phyloP scores from a whole-genome alignment of 2,113 vertebrate genomes.

The Myodes glareolus region DNA sequence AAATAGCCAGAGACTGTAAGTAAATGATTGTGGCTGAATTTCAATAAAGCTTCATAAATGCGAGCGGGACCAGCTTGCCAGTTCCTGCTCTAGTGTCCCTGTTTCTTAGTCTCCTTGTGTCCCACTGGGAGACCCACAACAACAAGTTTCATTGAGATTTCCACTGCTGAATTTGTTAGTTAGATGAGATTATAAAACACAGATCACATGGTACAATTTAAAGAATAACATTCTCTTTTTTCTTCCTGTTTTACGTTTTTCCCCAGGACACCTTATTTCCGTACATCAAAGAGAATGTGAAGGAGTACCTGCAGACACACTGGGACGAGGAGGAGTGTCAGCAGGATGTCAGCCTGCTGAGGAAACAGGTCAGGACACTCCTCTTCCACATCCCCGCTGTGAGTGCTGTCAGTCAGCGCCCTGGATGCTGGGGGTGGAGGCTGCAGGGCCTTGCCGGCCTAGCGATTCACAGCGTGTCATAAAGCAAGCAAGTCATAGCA shows the following conservation, averaged over 20 bases:
- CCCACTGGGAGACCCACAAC: neutral
- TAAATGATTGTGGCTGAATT: neutral
- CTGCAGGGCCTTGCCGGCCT: neutral
- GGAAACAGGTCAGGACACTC: conserved; percentile 92
- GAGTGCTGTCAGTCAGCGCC: neutral
- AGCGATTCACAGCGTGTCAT: neutral
- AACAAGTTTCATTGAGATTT: neutral
- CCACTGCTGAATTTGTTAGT: neutral
- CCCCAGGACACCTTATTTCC: conserved; percentile 95
- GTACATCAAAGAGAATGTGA: conserved; percentile 94
- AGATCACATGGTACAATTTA: neutral
- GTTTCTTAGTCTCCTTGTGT: neutral
- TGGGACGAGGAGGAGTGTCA: conserved; percentile 98
- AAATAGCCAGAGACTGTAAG: neutral
- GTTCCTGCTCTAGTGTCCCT: neutral
- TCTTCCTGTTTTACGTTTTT: neutral
- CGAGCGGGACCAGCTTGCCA: neutral
- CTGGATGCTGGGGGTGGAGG: neutral
- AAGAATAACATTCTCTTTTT: neutral
- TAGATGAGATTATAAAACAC: conserved; percentile 26
- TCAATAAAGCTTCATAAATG: neutral
- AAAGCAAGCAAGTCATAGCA: neutral
- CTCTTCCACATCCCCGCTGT: neutral
- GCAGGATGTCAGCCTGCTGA: conserved; percentile 92
- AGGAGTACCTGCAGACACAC: conserved; percentile 92